phyloP scores from a whole-genome alignment of 1,140 invertebrate genomes.

The Cyclina sinensis region DNA sequence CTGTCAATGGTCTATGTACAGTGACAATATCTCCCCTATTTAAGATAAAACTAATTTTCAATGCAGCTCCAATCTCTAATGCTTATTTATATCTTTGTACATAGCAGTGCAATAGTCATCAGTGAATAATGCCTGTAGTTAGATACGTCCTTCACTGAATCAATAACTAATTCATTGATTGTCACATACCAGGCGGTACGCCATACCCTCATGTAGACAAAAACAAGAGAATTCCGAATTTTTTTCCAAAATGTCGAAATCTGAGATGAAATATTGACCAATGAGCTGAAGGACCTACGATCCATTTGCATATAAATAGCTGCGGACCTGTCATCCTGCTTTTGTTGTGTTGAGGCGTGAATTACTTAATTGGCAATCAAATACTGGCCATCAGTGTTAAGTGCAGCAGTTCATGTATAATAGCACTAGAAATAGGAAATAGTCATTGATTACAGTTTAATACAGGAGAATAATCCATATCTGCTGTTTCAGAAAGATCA shows the following conservation, averaged over 20 bases:
- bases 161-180: conserved; percentile 55
- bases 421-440: neutral
- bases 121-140: conserved; percentile 35
- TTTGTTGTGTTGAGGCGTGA: conserved; percentile 46
- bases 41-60: conserved; percentile 18
- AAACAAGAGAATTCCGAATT: neutral
- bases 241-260: conserved; percentile 15
- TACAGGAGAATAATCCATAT: conserved; percentile 21
- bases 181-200: conserved; percentile 11
- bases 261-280: conserved; percentile 42
- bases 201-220: conserved; percentile 20
- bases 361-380: conserved; percentile 56
- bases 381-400: neutral
- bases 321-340: conserved; percentile 13
- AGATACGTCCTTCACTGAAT: neutral
- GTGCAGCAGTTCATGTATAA: conserved; percentile 12
- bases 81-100: conserved; percentile 5
- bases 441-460: neutral
- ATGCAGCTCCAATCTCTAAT: conserved; percentile 1
- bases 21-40: neutral
- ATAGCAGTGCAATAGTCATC: conserved; percentile 11
- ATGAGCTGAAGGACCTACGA: conserved; percentile 30
- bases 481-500: neutral
- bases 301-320: conserved; percentile 54
- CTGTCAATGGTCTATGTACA: neutral